Conservation (phyloP, 1,140 invertebrate genomes). For the Drosophila varians region DNA sequence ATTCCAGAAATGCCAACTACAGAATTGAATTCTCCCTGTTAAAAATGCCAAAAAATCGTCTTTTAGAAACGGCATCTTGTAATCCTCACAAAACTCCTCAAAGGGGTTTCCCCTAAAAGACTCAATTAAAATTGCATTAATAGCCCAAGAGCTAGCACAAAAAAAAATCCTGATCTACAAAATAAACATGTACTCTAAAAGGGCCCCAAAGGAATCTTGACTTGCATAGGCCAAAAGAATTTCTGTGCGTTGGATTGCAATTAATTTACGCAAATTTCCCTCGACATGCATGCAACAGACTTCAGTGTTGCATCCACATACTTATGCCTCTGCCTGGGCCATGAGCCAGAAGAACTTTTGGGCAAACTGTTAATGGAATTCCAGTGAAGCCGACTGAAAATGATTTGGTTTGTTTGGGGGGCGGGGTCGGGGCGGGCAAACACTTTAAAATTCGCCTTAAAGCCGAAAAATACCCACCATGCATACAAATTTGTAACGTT, state of each 20-base stretch:
- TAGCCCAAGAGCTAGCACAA: neutral
- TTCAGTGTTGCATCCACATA: slow-evolving; percentile 18
- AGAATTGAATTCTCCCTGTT: neutral
- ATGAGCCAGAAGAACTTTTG: neutral
- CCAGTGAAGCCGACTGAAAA: slow-evolving; percentile 4
- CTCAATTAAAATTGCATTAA: slow-evolving; percentile 32
- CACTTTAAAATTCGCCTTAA: slow-evolving; percentile 23
- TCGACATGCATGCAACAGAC: slow-evolving; percentile 11
- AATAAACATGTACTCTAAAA: slow-evolving; percentile 21
- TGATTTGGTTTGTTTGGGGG: slow-evolving; percentile 6
- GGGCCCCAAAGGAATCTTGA: slow-evolving; percentile 3
- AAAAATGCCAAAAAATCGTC: neutral
- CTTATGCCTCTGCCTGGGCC: neutral
- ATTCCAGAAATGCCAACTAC: neutral
- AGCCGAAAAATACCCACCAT: neutral
- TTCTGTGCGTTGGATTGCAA: slow-evolving; percentile 27
- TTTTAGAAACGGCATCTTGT: neutral
- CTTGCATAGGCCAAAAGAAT: slow-evolving; percentile 26
- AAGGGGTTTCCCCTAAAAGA: neutral
- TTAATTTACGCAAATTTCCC: slow-evolving; percentile 43
- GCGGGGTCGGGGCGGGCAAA: neutral
- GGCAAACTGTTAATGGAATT: slow-evolving; percentile 32
- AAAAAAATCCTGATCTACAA: slow-evolving; percentile 16
- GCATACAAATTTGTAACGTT: slow-evolving; percentile 2
- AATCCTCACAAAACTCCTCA: neutral